A percentile compares a stretch with the other conserved stretches of the same genome.
Conservation (phyloP, 2,888 invertebrate species). For the Eupithecia centaureata region DNA sequence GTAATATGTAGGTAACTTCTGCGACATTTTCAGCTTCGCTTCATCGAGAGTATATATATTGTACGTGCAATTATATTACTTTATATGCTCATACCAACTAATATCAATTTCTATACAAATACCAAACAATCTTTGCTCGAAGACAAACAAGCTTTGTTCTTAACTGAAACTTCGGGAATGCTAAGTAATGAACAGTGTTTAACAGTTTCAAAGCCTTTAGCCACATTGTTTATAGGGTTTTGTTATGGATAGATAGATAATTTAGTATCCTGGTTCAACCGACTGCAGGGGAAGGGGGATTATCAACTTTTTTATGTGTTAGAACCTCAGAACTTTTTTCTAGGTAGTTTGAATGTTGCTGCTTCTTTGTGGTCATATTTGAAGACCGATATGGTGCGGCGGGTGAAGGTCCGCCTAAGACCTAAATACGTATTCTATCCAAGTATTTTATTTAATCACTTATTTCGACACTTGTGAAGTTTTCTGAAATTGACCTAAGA, state of each 20-base stretch:
- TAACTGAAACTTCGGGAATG: constrained; percentile 18
- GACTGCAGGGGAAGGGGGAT: too few relatives aligned
- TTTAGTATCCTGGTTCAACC: neutral
- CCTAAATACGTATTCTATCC: too few relatives aligned
- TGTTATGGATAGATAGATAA: neutral
- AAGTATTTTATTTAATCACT: too few relatives aligned
- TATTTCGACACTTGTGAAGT: too few relatives aligned
- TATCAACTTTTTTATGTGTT: too few relatives aligned
- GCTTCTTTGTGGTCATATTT: too few relatives aligned
- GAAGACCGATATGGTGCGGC: too few relatives aligned
- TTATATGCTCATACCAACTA: too few relatives aligned
- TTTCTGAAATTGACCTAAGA: too few relatives aligned
- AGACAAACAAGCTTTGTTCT: constrained; percentile 4
- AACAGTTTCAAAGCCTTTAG: constrained; percentile 1
- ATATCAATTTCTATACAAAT: neutral
- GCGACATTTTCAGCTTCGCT: neutral
- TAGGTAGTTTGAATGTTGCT: too few relatives aligned
- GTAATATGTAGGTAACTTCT: neutral
- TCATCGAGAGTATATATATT: neutral
- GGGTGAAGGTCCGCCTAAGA: too few relatives aligned
- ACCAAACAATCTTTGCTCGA: neutral
- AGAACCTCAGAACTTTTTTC: too few relatives aligned
- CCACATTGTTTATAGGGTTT: neutral
- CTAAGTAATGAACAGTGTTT: constrained; percentile 23
- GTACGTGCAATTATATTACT: neutral